Conservation (phyloP, 2,113 vertebrate species). For the Willisornis vidua region DNA sequence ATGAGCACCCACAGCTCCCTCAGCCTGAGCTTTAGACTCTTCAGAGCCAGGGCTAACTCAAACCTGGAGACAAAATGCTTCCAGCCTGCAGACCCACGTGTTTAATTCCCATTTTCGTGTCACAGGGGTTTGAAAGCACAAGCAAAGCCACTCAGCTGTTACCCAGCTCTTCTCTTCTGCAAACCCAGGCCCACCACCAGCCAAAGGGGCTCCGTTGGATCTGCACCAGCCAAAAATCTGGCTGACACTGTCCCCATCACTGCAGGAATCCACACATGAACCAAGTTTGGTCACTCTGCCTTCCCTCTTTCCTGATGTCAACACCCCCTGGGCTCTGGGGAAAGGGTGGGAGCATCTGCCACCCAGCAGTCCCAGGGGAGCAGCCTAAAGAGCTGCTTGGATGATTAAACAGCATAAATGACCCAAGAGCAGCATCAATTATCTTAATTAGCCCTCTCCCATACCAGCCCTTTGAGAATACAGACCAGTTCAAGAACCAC, state of each 20-base stretch:
- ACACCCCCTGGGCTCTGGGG: fast-evolving
- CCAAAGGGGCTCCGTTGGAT: fast-evolving
- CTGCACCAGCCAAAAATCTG: background rate
- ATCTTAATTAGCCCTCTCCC: background rate
- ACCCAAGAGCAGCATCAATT: fast-evolving
- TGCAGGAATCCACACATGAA: background rate
- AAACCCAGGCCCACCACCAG: background rate
- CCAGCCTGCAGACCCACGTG: background rate
- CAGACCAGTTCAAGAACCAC: background rate
- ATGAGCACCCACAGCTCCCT: background rate
- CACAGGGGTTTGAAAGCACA: background rate
- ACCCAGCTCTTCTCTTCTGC: background rate
- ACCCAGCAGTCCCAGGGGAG: fast-evolving
- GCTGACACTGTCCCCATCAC: fast-evolving
- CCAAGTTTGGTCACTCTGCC: background rate
- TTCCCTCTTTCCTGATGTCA: background rate
- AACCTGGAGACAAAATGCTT: background rate
- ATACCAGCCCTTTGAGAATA: background rate
- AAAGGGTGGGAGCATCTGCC: background rate
- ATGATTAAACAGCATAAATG: background rate
- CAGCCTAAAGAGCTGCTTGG: fast-evolving
- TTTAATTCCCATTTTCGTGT: background rate
- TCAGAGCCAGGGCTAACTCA: background rate
- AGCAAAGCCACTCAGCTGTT: background rate
- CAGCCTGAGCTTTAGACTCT: background rate